Evolutionary conservation across 2,113 vertebrate species (phyloP), one percentile per base, ranked within the genome.

Genomic region (Okapia johnstoni): DNA sequence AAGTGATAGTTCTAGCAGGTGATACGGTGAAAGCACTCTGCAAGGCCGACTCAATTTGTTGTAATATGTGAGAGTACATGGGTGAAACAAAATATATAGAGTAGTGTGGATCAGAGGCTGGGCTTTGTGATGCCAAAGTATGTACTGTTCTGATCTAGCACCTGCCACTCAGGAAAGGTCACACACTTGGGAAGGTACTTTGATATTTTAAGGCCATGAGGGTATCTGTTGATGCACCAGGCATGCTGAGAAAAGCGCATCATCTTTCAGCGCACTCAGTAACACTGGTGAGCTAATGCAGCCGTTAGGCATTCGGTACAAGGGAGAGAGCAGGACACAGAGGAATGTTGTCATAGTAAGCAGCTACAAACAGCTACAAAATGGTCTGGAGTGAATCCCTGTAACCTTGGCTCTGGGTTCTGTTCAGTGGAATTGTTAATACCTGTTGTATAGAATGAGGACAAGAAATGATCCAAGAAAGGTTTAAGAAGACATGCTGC

Each of bases 211-310:
- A 91, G 79, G 70, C 79, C 60, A 83, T 76, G 54, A 73, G 48
- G 52, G 61, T 92, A 85, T 86, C 84, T 96, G 86, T 4, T 63
- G n/a, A 76, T 77, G 85, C 17, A 80, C 52, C 46, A 97, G 90
- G 57, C 96, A 86, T 43, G 77, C 92, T 89, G 86, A 93, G 93
- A 73, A 85, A 58, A 96, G 89, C 61, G 86, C 55, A 48, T 61
- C 55, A 66, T 81, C 70, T 92, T 89, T 93, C 52, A 17, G 9
- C 9, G n/a, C 36, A 6, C 61, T 58, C 55, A 93, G 81, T 25
- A 84, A 60, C 28, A 9, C n/a, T 0, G 0, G 9, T 57, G 89
- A 92, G 73, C 61, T 63, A 89, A 95, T 57, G 87, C 84, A 57
- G 61, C 57, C 95, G 73, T 96, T 58, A 63, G 70, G 73, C 23